Percentiles rank a stretch among this genome's conserved stretches.
These are phyloP conservation scores for Dilophus febrilis DNA, from an alignment of 2,888 invertebrate species.

Conservation along the genomic window DNA sequence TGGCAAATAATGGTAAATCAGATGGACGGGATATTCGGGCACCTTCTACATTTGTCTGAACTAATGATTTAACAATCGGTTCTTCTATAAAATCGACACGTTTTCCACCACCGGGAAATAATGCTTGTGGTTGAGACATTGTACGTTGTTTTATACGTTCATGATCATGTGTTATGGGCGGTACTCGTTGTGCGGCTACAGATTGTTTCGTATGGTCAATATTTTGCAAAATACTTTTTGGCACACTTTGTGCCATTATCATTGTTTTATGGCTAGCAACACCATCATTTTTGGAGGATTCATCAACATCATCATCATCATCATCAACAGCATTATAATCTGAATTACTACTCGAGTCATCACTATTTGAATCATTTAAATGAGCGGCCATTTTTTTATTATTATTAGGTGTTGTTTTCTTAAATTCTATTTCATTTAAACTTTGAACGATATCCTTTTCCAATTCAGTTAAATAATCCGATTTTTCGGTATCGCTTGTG, in stretches of 20 bases:
- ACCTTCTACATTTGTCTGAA: slow-evolving; percentile 18
- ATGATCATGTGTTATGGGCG: slow-evolving; percentile 10
- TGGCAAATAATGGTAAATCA: slow-evolving; percentile 40
- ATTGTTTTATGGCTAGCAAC: slow-evolving; percentile 13
- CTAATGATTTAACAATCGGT: slow-evolving; percentile 13
- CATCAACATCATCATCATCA: slow-evolving; percentile 9
- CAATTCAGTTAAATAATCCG: slow-evolving; percentile 16
- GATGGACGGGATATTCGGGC: slow-evolving; percentile 36
- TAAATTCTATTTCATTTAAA: slow-evolving; percentile 12
- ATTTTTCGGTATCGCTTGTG: slow-evolving; percentile 18
- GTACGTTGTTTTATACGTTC: slow-evolving; percentile 13
- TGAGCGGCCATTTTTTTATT: slow-evolving; percentile 7
- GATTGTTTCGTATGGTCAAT: slow-evolving; percentile 7
- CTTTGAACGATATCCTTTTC: slow-evolving; percentile 16
- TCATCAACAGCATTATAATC: slow-evolving; percentile 5
- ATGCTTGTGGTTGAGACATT: slow-evolving; percentile 17
- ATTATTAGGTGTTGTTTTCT: slow-evolving; percentile 1
- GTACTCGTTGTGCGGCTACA: slow-evolving; percentile 6
- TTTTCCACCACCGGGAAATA: slow-evolving; percentile 15
- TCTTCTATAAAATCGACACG: slow-evolving; percentile 26
- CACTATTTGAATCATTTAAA: no score
- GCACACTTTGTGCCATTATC: slow-evolving; percentile 13
- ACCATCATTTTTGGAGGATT: slow-evolving; percentile 12
- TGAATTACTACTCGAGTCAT: no score
- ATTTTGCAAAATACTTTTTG: slow-evolving; percentile 7